Evolutionary conservation across 2,113 vertebrate species (phyloP).

Genomic region (Tetrao urogallus): DNA sequence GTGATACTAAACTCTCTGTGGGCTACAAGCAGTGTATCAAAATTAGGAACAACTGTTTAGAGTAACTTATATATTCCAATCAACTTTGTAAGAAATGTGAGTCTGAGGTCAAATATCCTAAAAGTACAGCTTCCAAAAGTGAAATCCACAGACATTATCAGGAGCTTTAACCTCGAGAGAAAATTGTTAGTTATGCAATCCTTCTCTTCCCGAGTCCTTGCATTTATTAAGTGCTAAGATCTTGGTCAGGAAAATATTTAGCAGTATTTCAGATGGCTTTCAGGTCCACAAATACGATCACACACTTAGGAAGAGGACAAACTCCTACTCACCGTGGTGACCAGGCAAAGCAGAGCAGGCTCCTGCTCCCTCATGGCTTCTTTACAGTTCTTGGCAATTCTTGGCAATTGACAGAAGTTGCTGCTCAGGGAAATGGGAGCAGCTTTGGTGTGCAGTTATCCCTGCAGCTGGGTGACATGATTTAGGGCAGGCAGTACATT

Average conservation of each 20-base stretch:
- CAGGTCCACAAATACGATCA: neutral
- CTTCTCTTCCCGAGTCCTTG: neutral
- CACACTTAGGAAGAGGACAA: neutral
- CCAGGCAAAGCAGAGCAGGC: neutral
- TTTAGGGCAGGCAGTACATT: neutral
- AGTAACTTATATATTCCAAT: neutral
- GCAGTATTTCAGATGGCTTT: neutral
- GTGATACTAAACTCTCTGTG: neutral
- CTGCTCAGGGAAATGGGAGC: neutral
- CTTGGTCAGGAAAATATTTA: neutral
- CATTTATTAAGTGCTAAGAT: neutral
- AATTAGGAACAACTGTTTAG: neutral
- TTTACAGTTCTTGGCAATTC: neutral
- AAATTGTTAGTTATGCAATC: neutral
- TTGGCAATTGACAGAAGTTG: neutral
- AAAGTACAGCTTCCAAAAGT: neutral
- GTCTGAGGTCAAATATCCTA: neutral
- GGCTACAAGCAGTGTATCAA: neutral
- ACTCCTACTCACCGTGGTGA: conserved; percentile 28
- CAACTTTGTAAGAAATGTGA: neutral
- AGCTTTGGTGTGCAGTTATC: conserved; percentile 1
- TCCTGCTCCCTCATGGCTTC: neutral
- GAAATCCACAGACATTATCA: neutral
- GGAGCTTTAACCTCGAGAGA: neutral
- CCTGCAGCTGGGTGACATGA: neutral